A percentile compares a stretch with the other conserved stretches of the same genome.
These are phyloP conservation scores for Syrphus vitripennis DNA, from an alignment of 2,888 invertebrate species.

Conservation along the genomic window DNA sequence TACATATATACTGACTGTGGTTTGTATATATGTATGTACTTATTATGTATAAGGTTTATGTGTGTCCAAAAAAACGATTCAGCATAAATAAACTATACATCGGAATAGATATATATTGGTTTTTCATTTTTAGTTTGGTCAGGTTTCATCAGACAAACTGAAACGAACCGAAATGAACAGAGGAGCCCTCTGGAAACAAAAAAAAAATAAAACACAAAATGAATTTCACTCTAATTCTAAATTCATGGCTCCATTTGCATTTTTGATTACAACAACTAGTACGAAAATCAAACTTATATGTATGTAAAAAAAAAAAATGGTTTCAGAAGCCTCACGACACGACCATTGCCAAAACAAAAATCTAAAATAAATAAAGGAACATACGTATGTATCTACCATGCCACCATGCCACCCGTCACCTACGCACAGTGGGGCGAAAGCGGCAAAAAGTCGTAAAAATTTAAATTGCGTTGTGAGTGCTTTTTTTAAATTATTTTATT, in stretches of 20 bases:
- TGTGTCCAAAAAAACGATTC: conserved; percentile 26
- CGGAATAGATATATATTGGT: conserved; percentile 23
- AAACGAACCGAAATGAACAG: conserved; percentile 39
- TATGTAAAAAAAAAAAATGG: conserved; percentile 25
- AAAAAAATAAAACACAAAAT: too few species aligned
- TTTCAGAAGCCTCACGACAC: conserved; percentile 25
- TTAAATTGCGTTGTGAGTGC: too few species aligned
- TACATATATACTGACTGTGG: not conserved
- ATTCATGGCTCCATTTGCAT: conserved; percentile 80
- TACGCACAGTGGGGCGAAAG: too few species aligned
- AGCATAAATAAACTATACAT: conserved; percentile 61
- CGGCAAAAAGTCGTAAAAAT: too few species aligned
- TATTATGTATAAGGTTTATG: not conserved
- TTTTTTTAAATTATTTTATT: too few species aligned
- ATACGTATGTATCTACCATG: not conserved
- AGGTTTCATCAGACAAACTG: conserved; percentile 57
- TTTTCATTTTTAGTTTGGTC: conserved; percentile 68
- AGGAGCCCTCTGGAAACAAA: not conserved
- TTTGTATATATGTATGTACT: not conserved
- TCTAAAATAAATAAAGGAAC: conserved; percentile 10
- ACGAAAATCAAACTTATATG: conserved; percentile 70
- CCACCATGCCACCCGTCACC: too few species aligned
- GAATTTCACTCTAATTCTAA: conserved; percentile 77
- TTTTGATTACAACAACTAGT: conserved; percentile 80
- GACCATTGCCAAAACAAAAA: not conserved